phyloP scores from a whole-genome alignment of 2,113 vertebrate species.

The Pelvicachromis taeniatus region DNA sequence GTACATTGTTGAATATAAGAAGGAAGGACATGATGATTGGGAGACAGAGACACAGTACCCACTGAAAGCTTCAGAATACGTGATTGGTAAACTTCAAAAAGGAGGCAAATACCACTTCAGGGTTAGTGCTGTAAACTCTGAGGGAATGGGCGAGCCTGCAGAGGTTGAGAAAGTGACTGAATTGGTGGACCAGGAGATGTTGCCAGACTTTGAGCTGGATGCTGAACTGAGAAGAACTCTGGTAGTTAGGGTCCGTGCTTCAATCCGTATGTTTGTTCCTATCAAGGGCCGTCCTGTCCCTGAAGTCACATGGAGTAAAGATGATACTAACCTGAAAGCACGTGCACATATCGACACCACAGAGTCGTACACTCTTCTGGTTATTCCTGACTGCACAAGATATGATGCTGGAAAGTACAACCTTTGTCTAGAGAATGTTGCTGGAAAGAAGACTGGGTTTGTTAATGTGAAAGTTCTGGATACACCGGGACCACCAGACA shows the following conservation, averaged over 20 bases:
- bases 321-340: slow-evolving; percentile 82
- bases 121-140: slow-evolving; percentile 90
- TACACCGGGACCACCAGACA: slow-evolving; percentile 91
- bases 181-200: slow-evolving; percentile 84
- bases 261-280: slow-evolving; percentile 92
- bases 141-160: slow-evolving; percentile 88
- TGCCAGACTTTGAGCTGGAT: slow-evolving; percentile 96
- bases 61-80: slow-evolving; percentile 87
- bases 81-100: slow-evolving; percentile 87
- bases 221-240: slow-evolving; percentile 94
- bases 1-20: slow-evolving; percentile 93
- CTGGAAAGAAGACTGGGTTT: slow-evolving; percentile 96
- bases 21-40: slow-evolving; percentile 92
- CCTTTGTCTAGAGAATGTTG: slow-evolving; percentile 92
- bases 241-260: slow-evolving; percentile 88
- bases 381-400: slow-evolving; percentile 93
- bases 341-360: slow-evolving; percentile 93
- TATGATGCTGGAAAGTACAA: slow-evolving; percentile 95
- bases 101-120: slow-evolving; percentile 93
- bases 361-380: slow-evolving; percentile 90
- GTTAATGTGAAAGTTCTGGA: slow-evolving; percentile 95
- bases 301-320: slow-evolving; percentile 96
- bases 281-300: slow-evolving; percentile 93
- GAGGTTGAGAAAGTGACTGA: slow-evolving; percentile 84
- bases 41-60: slow-evolving; percentile 84